Evolutionary conservation across 2,797 vertebrate species (phyloP).

Genomic region (Lacerta agilis): DNA sequence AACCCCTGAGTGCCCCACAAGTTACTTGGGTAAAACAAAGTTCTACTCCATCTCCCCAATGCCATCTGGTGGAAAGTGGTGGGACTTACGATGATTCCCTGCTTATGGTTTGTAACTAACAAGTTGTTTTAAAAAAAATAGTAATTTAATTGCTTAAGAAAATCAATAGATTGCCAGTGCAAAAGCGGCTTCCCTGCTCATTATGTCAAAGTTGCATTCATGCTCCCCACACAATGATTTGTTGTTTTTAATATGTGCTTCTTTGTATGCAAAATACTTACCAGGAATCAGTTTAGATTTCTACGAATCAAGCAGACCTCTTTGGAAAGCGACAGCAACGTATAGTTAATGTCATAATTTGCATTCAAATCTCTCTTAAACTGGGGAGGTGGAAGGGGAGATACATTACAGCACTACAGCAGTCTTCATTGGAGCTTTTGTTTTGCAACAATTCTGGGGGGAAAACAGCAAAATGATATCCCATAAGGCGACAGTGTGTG

Average conservation of each 20-base stretch:
- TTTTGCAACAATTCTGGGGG: slow-evolving; percentile 57
- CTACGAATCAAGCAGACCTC: slow-evolving; percentile 67
- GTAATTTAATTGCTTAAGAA: neutral
- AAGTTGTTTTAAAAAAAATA: neutral
- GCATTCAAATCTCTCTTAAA: slow-evolving; percentile 70
- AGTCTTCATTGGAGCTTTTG: slow-evolving; percentile 32
- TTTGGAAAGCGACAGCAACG: slow-evolving; percentile 66
- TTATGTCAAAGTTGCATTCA: neutral
- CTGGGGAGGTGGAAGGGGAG: slow-evolving; percentile 12
- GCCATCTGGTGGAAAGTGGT: neutral
- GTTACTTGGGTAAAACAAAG: neutral
- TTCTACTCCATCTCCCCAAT: neutral
- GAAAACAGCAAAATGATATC: slow-evolving; percentile 62
- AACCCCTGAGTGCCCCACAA: neutral
- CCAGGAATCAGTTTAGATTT: slow-evolving; percentile 71
- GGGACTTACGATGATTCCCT: neutral
- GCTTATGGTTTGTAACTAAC: neutral
- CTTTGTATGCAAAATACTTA: slow-evolving; percentile 57
- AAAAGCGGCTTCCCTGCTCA: neutral
- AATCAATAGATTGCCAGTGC: neutral
- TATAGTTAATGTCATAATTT: slow-evolving; percentile 70
- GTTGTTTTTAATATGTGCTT: slow-evolving; percentile 57
- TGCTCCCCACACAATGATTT: slow-evolving; percentile 49
- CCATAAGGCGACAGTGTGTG: slow-evolving; percentile 57
- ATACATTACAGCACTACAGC: neutral